Percentiles rank a stretch among this genome's conserved stretches.
These are phyloP conservation scores for Dimorphilus gyrociliatus DNA, from an alignment of 2,888 invertebrate genomes.

Conservation along the genomic window DNA sequence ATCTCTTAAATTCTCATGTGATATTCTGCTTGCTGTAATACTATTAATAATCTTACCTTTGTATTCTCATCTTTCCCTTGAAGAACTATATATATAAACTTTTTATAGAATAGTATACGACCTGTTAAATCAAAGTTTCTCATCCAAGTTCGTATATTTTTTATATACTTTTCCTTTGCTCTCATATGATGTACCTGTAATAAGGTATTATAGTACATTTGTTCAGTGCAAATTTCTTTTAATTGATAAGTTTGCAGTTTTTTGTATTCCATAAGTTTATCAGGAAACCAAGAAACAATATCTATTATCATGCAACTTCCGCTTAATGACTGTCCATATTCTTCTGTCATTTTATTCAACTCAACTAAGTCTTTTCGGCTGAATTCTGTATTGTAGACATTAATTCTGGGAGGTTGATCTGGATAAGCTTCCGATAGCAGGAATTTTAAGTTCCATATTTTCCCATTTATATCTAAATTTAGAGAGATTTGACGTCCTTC, in stretches of 20 bases:
- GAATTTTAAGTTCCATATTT: too few relatives aligned
- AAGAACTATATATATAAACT: conserved; percentile 18
- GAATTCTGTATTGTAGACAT: conserved; percentile 7
- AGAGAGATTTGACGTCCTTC: too few relatives aligned
- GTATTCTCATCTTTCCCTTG: conserved; percentile 14
- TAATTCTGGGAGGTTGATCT: conserved; percentile 9
- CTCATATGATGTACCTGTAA: conserved; percentile 26
- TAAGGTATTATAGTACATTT: conserved; percentile 10
- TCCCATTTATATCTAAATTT: too few relatives aligned
- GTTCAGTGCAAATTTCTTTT: conserved; percentile 3
- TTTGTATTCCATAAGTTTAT: too few relatives aligned
- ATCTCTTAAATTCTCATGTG: too few relatives aligned
- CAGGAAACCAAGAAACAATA: conserved; percentile 9
- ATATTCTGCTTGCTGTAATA: conserved; percentile 2
- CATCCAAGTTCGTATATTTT: conserved; percentile 20
- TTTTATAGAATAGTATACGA: conserved; percentile 16
- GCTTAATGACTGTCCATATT: conserved; percentile 6
- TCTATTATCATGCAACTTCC: conserved; percentile 14
- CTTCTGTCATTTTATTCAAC: conserved; percentile 7
- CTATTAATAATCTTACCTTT: conserved; percentile 12
- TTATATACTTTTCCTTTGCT: conserved; percentile 17
- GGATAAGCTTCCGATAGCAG: conserved; percentile 9
- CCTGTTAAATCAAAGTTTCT: conserved; percentile 15
- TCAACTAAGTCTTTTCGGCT: conserved; percentile 4
- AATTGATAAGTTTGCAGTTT: too few relatives aligned